phyloP scores from a whole-genome alignment of 2,113 vertebrate species.

The Carollia perspicillata region DNA sequence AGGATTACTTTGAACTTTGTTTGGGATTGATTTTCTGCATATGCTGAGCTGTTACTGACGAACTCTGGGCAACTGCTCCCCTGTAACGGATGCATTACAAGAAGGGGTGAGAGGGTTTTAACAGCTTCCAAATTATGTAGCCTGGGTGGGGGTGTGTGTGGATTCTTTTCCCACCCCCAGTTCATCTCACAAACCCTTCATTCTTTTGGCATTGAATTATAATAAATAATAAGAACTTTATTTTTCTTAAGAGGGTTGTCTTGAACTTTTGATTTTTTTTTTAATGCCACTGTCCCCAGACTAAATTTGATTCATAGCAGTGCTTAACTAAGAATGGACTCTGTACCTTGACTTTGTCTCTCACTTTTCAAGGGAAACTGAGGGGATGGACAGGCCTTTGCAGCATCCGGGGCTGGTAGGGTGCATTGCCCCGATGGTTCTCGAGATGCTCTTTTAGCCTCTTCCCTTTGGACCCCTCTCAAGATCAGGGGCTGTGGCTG shows the following conservation, averaged over 20 bases:
- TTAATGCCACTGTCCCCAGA: slow-evolving; percentile 57
- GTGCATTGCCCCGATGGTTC: neutral
- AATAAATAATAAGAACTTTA: slow-evolving; percentile 50
- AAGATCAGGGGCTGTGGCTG: neutral
- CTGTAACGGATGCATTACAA: slow-evolving; percentile 65
- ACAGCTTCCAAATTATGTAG: slow-evolving; percentile 53
- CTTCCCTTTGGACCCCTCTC: neutral
- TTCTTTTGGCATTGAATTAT: slow-evolving; percentile 15
- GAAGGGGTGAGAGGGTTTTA: slow-evolving; percentile 57
- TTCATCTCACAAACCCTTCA: slow-evolving; percentile 8
- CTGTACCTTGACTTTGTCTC: neutral
- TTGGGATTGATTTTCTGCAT: slow-evolving; percentile 85
- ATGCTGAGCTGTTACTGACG: slow-evolving; percentile 79
- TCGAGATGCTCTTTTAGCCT: neutral
- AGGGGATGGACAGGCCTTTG: neutral
- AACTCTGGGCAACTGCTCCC: slow-evolving; percentile 73
- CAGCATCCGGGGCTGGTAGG: neutral
- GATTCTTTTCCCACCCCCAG: neutral
- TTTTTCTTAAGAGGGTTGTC: slow-evolving; percentile 11
- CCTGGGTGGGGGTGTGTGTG: neutral
- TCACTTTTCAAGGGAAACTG: neutral
- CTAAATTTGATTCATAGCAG: slow-evolving; percentile 64
- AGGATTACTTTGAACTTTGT: slow-evolving; percentile 84
- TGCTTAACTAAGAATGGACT: slow-evolving; percentile 32
- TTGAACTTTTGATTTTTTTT: slow-evolving; percentile 40